Percentiles rank a stretch among this genome's conserved stretches.
Evolutionary conservation across 2,888 invertebrate species (phyloP).

Genomic region (Tiphia femorata): DNA sequence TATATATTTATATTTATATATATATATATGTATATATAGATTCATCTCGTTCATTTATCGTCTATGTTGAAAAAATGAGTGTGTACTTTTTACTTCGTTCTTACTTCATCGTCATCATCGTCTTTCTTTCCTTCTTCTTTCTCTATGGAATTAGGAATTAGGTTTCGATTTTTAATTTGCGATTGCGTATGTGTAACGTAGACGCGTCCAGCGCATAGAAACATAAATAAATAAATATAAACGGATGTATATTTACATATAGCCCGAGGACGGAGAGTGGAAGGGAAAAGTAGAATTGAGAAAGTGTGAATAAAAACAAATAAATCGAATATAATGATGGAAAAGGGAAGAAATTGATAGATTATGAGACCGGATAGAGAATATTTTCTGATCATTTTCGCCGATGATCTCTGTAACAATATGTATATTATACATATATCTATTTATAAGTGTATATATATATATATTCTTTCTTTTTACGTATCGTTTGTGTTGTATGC

Average conservation of each 20-base stretch:
- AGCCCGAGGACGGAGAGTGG: constrained; percentile 14
- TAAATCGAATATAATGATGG: constrained; percentile 10
- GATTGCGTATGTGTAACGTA: constrained; percentile 57
- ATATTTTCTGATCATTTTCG: no score
- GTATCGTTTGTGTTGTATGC: background rate
- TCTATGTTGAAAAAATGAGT: constrained; percentile 51
- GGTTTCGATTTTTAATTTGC: constrained; percentile 48
- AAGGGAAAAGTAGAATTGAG: background rate
- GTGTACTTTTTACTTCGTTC: no score
- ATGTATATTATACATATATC: background rate
- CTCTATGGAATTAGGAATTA: constrained; percentile 44
- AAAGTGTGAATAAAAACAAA: constrained; percentile 17
- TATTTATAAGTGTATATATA: background rate
- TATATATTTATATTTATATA: constrained; percentile 41
- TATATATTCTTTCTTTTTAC: background rate
- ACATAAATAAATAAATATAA: constrained; percentile 65
- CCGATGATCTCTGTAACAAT: no score
- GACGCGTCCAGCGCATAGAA: constrained; percentile 66
- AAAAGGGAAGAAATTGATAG: background rate
- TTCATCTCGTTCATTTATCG: no score
- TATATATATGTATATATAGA: constrained; percentile 39
- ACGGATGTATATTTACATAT: constrained; percentile 56
- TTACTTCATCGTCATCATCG: constrained; percentile 24
- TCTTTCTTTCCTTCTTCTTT: constrained; percentile 7
- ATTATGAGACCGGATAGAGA: background rate